Conservation (phyloP, 2,113 vertebrate genomes). For the Micromys minutus region DNA sequence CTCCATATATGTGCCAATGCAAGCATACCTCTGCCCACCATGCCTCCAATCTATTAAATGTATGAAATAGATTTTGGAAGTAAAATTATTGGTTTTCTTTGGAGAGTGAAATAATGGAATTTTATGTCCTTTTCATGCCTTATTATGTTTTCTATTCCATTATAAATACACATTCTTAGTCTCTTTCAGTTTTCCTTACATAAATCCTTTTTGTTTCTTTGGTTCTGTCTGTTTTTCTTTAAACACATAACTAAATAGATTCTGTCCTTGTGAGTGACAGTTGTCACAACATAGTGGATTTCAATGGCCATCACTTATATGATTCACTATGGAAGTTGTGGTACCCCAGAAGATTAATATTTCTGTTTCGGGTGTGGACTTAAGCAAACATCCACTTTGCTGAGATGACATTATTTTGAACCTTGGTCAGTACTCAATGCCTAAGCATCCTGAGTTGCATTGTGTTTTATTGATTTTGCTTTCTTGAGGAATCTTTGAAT, state of each 20-base stretch:
- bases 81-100: background rate
- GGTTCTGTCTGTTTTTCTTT: background rate
- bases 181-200: background rate
- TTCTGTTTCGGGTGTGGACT: background rate
- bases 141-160: background rate
- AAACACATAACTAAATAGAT: background rate
- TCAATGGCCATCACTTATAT: background rate
- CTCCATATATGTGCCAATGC: background rate
- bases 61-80: background rate
- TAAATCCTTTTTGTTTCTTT: background rate
- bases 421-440: background rate
- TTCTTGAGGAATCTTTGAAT: background rate
- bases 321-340: background rate
- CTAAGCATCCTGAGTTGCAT: background rate
- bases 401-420: background rate
- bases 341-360: background rate
- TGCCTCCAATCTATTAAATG: background rate
- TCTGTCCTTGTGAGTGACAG: background rate
- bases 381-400: background rate
- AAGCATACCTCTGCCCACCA: background rate
- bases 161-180: background rate
- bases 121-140: background rate
- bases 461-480: background rate
- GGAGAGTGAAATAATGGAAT: background rate
- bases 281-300: background rate